These are phyloP conservation scores for Phylloscopus collybita DNA, from an alignment of 2,797 vertebrate species.

Conservation along the genomic window DNA sequence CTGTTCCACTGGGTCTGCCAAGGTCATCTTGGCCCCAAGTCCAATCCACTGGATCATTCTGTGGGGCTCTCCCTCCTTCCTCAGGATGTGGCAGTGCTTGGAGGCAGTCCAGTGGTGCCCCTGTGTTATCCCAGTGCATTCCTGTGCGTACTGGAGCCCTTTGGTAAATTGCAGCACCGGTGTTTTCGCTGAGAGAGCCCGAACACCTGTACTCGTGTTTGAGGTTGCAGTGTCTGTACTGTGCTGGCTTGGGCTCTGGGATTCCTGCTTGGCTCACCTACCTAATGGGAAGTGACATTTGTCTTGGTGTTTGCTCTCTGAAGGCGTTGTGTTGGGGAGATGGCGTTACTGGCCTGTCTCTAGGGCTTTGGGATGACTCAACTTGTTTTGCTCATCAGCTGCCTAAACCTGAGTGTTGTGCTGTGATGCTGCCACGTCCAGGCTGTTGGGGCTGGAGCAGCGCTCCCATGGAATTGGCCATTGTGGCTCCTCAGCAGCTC, in stretches of 20 bases:
- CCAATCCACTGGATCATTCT: neutral
- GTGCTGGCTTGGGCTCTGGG: neutral
- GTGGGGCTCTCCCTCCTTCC: neutral
- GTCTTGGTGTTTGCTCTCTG: neutral
- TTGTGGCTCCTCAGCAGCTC: rapidly evolving
- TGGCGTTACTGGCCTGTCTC: neutral
- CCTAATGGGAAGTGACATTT: neutral
- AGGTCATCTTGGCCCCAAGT: neutral
- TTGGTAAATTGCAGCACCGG: neutral
- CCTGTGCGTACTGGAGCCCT: rapidly evolving
- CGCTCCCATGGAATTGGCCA: rapidly evolving
- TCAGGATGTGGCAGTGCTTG: neutral
- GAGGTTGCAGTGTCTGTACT: neutral
- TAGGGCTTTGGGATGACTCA: neutral
- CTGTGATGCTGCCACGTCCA: rapidly evolving
- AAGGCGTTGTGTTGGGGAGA: rapidly evolving
- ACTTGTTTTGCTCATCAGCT: neutral
- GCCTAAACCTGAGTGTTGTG: rapidly evolving
- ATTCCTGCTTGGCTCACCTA: neutral
- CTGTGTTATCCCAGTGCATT: rapidly evolving
- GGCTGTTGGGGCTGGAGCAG: neutral
- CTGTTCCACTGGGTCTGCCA: neutral
- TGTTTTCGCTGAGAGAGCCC: neutral
- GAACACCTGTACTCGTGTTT: rapidly evolving
- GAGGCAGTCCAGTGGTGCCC: neutral